Base-by-base conservation (phyloP, 2,888 invertebrate genomes). In the Geophilus truncorum region DNA sequence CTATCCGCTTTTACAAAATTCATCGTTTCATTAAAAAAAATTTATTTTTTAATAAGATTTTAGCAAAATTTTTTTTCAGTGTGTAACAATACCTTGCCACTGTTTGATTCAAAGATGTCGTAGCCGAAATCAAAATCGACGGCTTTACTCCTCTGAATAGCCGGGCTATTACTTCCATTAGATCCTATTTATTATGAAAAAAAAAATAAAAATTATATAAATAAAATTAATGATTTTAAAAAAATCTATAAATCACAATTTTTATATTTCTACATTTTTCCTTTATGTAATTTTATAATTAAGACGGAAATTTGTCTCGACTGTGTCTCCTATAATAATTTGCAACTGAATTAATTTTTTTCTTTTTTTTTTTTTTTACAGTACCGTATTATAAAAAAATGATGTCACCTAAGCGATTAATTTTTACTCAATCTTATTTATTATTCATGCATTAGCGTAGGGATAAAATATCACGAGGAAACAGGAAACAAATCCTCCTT, bases 91-190 rank as follows among this genome's bases (percentile, higher is more conserved):
- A 62, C 57, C 15, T 62, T 23, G 23, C 57, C n/a, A 62, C 57
- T n/a, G 10, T 2, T 21, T 10, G 15, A 10, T 18, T 62, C 23
- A 21, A 12, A 21, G 6, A 62, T 10, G 10, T 62, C 57, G 23
- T 62, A 21, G 10, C 51, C 79, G 28, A 79, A 79, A 30, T 79
- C 80, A n/a, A 80, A 80, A 40, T 80, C 80, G 6, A 80, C 34
- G 6, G 80, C 80, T 18, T 80, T 80, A 21, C 34, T 75, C n/a
- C 80, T 10, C 70, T 80, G 80, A 34, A 80, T 80, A 9, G 70
- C 80, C 15, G 80, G 34, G 34, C 80, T 75, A n/a, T 28, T 62
- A 6, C 21, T 62, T 62, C 57, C 57, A 3, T 18, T 62, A 21
- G 57, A 62, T 62, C 57, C 57, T 62, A 21, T 2, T 40, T 40